These are phyloP conservation scores for Pimpla rufipes DNA, from an alignment of 2,888 invertebrate genomes.

Conservation along the genomic window DNA sequence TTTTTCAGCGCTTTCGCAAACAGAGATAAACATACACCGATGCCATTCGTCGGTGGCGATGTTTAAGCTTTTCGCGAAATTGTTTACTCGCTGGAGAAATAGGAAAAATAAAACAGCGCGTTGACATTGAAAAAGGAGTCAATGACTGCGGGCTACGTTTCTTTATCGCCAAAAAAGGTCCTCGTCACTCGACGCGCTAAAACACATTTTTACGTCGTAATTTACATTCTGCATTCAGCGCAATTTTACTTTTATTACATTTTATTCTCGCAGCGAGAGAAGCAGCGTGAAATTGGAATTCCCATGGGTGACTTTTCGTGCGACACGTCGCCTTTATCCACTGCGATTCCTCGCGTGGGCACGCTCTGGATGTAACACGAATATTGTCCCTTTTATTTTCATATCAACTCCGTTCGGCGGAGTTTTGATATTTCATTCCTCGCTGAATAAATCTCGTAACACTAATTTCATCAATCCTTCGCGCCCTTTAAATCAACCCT, in stretches of 20 bases:
- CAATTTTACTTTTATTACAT: background rate
- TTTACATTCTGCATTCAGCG: background rate
- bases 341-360: background rate
- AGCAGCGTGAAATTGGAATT: conserved; percentile 29
- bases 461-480: background rate
- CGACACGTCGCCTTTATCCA: background rate
- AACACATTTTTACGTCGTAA: background rate
- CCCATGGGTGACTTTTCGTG: background rate
- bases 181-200: too few species aligned
- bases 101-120: too few species aligned
- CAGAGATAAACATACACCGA: too few species aligned
- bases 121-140: too few species aligned
- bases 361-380: background rate
- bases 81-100: too few species aligned
- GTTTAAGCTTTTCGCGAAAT: too few species aligned
- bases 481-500: too few species aligned
- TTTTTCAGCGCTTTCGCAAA: background rate
- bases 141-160: too few species aligned
- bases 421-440: conserved; percentile 1
- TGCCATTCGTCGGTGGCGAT: too few species aligned
- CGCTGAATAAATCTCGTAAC: background rate
- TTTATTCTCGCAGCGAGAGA: background rate
- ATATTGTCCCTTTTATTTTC: background rate
- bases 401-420: background rate
- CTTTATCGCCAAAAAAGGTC: too few species aligned